Percentiles rank a stretch among this genome's conserved stretches.
phyloP scores from a whole-genome alignment of 1,140 invertebrate species.

The Chrysomallon squamiferum region DNA sequence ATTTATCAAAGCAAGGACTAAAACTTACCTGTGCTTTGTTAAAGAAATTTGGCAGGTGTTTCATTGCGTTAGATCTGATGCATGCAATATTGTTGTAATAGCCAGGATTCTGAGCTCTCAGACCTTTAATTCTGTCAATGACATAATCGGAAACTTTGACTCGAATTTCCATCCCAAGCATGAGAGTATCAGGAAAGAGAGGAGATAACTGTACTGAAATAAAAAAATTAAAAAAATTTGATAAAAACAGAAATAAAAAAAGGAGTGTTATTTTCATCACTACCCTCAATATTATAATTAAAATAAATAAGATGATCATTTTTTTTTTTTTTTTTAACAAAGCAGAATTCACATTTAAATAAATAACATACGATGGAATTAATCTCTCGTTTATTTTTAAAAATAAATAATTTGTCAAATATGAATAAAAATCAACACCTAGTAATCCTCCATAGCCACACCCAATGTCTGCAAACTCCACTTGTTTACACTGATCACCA shows the following conservation, averaged over 20 bases:
- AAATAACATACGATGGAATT: too few species aligned
- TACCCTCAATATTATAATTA: too few species aligned
- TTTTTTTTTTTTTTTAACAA: too few species aligned
- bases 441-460: constrained; percentile 98
- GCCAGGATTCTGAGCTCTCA: constrained; percentile 78
- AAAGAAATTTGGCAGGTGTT: constrained; percentile 96
- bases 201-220: constrained; percentile 81
- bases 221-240: constrained; percentile 23
- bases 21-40: constrained; percentile 90
- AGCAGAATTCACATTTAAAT: too few species aligned
- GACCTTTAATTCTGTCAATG: constrained; percentile 88
- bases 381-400: too few species aligned
- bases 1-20: too few species aligned
- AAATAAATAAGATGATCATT: too few species aligned
- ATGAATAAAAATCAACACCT: constrained; percentile 69
- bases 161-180: constrained; percentile 97
- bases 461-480: constrained; percentile 96
- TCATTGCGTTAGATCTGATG: constrained; percentile 97
- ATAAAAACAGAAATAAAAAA: constrained; percentile 4
- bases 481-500: constrained; percentile 58
- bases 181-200: constrained; percentile 88
- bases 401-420: too few species aligned
- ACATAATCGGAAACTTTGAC: constrained; percentile 98
- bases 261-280: too few species aligned
- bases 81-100: constrained; percentile 95